These are phyloP conservation scores for Galerucella calmariensis DNA, from an alignment of 2,888 invertebrate species.

Conservation along the genomic window DNA sequence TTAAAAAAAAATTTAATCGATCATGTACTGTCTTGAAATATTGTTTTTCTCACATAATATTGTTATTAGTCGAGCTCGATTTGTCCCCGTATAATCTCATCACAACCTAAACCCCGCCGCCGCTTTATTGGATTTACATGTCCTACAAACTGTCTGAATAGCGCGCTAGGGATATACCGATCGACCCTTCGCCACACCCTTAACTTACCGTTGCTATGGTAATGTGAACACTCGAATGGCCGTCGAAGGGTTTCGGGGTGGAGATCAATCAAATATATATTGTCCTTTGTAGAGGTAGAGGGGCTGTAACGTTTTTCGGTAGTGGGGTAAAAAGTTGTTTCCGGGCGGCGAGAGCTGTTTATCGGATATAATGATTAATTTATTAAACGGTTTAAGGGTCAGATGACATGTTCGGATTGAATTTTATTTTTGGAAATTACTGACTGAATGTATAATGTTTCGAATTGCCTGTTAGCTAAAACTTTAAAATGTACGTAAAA, in stretches of 20 bases:
- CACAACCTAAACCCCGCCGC: constrained; percentile 61
- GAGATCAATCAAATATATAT: constrained; percentile 19
- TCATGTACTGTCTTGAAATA: constrained; percentile 11
- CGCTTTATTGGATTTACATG: constrained; percentile 62
- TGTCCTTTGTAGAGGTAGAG: constrained; percentile 20
- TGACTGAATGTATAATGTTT: background rate
- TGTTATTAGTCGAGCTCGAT: constrained; percentile 60
- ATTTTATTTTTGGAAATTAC: background rate
- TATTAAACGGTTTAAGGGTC: constrained; percentile 35
- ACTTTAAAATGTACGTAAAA: too few species aligned
- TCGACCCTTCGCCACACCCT: constrained; percentile 58
- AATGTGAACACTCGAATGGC: constrained; percentile 58
- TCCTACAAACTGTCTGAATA: constrained; percentile 40
- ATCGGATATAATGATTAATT: constrained; percentile 40
- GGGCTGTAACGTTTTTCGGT: constrained; percentile 30
- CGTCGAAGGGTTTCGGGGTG: constrained; percentile 49
- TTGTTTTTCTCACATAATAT: constrained; percentile 46
- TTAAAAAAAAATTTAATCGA: constrained; percentile 19
- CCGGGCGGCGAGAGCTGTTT: constrained; percentile 36
- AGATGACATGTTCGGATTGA: constrained; percentile 18
- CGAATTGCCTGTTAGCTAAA: background rate
- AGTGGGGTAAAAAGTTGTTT: constrained; percentile 32
- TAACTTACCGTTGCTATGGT: constrained; percentile 57
- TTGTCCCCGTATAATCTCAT: constrained; percentile 62
- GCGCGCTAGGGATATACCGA: constrained; percentile 41